Conservation (phyloP, 2,888 invertebrate genomes). For the Eilema sororculum region DNA sequence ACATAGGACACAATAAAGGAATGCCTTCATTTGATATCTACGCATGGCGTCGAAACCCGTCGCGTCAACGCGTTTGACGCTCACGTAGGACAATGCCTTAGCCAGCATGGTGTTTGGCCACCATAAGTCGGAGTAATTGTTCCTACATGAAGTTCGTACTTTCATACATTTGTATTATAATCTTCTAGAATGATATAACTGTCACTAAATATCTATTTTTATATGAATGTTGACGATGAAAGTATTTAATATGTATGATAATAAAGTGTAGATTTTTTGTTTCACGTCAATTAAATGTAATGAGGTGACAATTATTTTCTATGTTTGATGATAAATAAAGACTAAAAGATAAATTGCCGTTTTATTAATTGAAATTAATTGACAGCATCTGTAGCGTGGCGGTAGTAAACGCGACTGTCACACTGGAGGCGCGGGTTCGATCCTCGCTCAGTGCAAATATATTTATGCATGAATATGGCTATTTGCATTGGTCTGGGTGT, state of each 20-base stretch:
- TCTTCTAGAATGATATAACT: slow-evolving; percentile 40
- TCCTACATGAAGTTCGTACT: slow-evolving; percentile 27
- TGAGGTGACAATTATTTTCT: slow-evolving; percentile 55
- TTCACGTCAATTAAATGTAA: slow-evolving; percentile 64
- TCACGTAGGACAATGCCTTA: too few species aligned
- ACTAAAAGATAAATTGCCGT: slow-evolving; percentile 27
- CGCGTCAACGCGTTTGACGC: too few species aligned
- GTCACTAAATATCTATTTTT: slow-evolving; percentile 68
- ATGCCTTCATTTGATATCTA: too few species aligned
- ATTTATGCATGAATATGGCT: too few species aligned
- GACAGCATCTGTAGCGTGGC: too few species aligned
- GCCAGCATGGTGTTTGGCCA: neutral
- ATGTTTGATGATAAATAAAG: slow-evolving; percentile 55
- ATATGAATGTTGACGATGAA: slow-evolving; percentile 62
- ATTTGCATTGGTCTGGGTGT: too few species aligned
- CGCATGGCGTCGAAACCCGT: too few species aligned
- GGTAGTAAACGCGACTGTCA: too few species aligned
- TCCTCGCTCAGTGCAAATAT: too few species aligned
- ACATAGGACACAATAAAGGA: too few species aligned
- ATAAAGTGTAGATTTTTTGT: slow-evolving; percentile 34
- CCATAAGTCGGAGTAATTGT: slow-evolving; percentile 4
- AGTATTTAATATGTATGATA: slow-evolving; percentile 15
- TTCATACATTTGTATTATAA: slow-evolving; percentile 28
- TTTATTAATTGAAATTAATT: too few species aligned
- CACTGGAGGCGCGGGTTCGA: too few species aligned